Evolutionary conservation across 1,140 invertebrate species (phyloP), one percentile per base, ranked within the genome.

Genomic region (Calephelis nemesis): DNA sequence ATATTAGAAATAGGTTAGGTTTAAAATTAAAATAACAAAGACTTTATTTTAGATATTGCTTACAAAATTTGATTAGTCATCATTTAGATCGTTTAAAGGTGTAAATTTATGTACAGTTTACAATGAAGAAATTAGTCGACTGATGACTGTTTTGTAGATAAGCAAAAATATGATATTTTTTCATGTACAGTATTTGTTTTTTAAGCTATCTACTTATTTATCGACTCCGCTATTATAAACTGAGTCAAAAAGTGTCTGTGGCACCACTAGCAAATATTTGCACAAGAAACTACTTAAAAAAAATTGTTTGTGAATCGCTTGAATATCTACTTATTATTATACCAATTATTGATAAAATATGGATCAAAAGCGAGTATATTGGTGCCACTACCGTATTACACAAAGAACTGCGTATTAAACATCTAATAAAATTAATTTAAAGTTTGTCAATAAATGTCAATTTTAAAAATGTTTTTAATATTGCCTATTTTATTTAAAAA

Each of bases 161-260:
- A 74, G 69, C 54, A 68, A 71, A 72, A 77, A 79, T 47, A 68
- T 72, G 52, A 70, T 68, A 77, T 79, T 74, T 77, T 82, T 85
- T 79, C 72, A 79, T 84, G 82, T 85, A 85, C 82, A 85, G 80
- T 82, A 81, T 78, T 80, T 70, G 75, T 72, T 69, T 67, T 40
- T 63, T 69, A 69, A 77, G 67, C 78, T 83, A 78, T 72, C 77
- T 83, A 82, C 78, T 84, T 83, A 85, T 80, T 83, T 81, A 78
- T 78, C 72, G 58, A 77, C 73, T 75, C 62, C 10, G 66, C 69
- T 65, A 68, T 65, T 30, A 52, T 67, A 58, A 10, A 30, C 30
- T 7, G 50, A 30, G 54, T 60, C 54, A 60, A 39, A 60, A 40
- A 40, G 54, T 42, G 39, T 54, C 4, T 12, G 54, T 60, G 54